Conservation (phyloP, 2,888 invertebrate species). For the Oeneis ivallda region DNA sequence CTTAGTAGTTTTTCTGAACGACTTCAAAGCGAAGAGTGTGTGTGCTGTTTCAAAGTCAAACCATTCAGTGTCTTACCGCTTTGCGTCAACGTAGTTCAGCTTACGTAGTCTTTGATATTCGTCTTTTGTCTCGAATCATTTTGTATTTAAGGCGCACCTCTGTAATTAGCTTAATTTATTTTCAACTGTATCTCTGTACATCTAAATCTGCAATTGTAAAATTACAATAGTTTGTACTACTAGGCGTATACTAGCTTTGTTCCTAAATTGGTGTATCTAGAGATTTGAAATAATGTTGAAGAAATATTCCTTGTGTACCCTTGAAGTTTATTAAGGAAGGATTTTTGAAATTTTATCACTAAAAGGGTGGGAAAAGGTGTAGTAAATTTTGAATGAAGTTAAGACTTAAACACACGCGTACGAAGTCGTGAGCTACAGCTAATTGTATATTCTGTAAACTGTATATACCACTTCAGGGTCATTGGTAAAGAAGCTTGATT, state of each 20-base stretch:
- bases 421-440: no score
- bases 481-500: conserved; percentile 66
- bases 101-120: conserved; percentile 2
- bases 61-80: conserved; percentile 16
- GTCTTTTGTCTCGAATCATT: background rate
- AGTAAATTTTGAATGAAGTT: no score
- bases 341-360: no score
- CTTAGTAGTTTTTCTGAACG: background rate
- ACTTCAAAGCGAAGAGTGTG: background rate
- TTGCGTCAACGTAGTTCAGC: conserved; percentile 1
- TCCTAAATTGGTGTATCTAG: no score
- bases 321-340: no score
- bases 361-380: no score
- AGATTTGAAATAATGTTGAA: no score
- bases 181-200: no score
- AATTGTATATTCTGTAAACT: conserved; percentile 45
- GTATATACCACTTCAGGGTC: conserved; percentile 64
- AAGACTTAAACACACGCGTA: no score
- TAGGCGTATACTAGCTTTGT: no score
- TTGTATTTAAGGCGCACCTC: background rate
- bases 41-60: conserved; percentile 13
- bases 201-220: background rate
- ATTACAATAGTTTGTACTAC: no score
- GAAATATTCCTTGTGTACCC: no score
- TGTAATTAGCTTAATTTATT: background rate